Evolutionary conservation across 2,888 invertebrate species (phyloP), one percentile per base, ranked within the genome.

Genomic region (Drosophila anomelani): DNA sequence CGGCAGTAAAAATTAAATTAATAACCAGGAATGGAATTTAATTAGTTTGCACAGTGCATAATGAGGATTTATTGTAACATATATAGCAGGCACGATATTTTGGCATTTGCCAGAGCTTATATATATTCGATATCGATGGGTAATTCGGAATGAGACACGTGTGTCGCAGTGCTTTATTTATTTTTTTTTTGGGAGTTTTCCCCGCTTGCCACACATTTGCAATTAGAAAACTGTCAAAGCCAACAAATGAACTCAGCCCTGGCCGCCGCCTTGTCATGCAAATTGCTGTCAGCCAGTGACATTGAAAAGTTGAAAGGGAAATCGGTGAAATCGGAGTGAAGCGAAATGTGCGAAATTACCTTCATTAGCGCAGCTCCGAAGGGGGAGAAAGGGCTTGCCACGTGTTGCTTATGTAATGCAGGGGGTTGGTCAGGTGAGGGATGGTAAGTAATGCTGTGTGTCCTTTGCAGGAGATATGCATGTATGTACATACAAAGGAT

Each of bases 221-320:
- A 84, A 77, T 86, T 84, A 81, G 73, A 84, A 81, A 80, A 79
- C 84, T 79, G 81, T 73, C 84, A 82, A 67, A 79, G 81, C 57
- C 81, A 83, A 82, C 71, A 67, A 73, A 75, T 61, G 39, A 34
- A 38, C 54, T 20, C 53, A 36, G 6, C 26, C 32, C 23, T 29
- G 7, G 29, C 32, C 29, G 6, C 26, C 4, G 15, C 70, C 60
- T 62, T 53, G 64, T 63, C 58, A 77, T 79, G 83, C 80, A 85
- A 76, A 80, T 82, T 74, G 82, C 80, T 80, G 81, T 78, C 84
- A 74, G 51, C 62, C 49, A 73, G 70, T 86, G 87, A 86, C 86
- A 81, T 86, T 81, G 81, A 77, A 81, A 81, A 79, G 85, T 81
- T 75, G 77, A 64, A 64, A 10, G 44, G 56, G 67, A 71, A 75